Percentiles rank a stretch among this genome's conserved stretches.
Conservation (phyloP, 2,888 invertebrate species). For the Drosophila colorata region DNA sequence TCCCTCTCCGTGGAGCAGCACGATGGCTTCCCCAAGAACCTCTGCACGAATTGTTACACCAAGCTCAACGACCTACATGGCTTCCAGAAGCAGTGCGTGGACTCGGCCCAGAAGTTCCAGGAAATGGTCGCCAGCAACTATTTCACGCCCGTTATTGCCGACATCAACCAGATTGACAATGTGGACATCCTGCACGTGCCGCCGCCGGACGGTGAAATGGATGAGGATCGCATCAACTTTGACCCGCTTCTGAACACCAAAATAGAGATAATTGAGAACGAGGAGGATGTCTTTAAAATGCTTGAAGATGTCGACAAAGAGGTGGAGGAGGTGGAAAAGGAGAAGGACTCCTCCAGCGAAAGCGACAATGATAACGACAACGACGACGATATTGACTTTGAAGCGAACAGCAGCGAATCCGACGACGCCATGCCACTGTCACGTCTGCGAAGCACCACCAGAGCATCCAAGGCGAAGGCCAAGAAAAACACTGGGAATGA, state of each 20-base stretch:
- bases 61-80: slow-evolving; percentile 79
- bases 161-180: slow-evolving; percentile 57
- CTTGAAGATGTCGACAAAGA: slow-evolving; percentile 75
- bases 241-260: slow-evolving; percentile 53
- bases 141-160: slow-evolving; percentile 53
- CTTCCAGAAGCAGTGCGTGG: slow-evolving; percentile 80
- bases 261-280: slow-evolving; percentile 80
- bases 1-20: slow-evolving; percentile 79
- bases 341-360: slow-evolving; percentile 45
- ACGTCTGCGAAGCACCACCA: slow-evolving; percentile 30
- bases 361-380: slow-evolving; percentile 63
- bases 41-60: slow-evolving; percentile 75
- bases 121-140: slow-evolving; percentile 64
- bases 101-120: slow-evolving; percentile 78
- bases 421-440: slow-evolving; percentile 75
- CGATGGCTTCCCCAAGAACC: slow-evolving; percentile 81
- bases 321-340: slow-evolving; percentile 57
- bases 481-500: slow-evolving; percentile 37
- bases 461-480: slow-evolving; percentile 45
- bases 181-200: slow-evolving; percentile 73
- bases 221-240: slow-evolving; percentile 71
- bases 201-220: slow-evolving; percentile 61
- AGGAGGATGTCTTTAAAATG: slow-evolving; percentile 79
- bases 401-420: slow-evolving; percentile 69
- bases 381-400: slow-evolving; percentile 69